Conservation (phyloP, 2,797 vertebrate genomes). For the Sebastes cheni region DNA sequence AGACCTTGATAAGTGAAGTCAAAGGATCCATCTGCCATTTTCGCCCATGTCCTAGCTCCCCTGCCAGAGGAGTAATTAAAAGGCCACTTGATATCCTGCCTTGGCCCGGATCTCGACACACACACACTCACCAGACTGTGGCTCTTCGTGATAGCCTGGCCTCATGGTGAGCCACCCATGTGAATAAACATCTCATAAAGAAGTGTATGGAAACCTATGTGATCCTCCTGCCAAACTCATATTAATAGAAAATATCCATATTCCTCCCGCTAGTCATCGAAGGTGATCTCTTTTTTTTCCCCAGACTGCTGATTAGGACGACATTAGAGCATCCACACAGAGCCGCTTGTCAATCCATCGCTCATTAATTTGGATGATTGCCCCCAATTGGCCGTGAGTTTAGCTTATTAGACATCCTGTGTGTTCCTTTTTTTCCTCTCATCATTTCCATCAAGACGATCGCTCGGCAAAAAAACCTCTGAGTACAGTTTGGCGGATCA, state of each 20-base stretch:
- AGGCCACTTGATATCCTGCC: slow-evolving; percentile 61
- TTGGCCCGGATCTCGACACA: slow-evolving; percentile 11
- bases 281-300: slow-evolving; percentile 22
- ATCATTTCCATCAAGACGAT: slow-evolving; percentile 32
- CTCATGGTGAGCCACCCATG: slow-evolving; percentile 36
- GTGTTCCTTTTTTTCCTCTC: slow-evolving; percentile 32
- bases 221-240: slow-evolving; percentile 7
- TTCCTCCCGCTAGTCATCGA: slow-evolving; percentile 17
- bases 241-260: slow-evolving; percentile 12
- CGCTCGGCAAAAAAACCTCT: slow-evolving; percentile 27
- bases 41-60: slow-evolving; percentile 20
- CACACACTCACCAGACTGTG: not conserved
- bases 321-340: slow-evolving; percentile 47
- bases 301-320: slow-evolving; percentile 33
- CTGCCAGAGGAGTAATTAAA: slow-evolving; percentile 62
- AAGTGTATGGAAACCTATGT: not conserved
- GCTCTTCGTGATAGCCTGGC: slow-evolving; percentile 13
- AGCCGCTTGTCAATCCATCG: slow-evolving; percentile 58
- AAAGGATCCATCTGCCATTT: slow-evolving; percentile 62
- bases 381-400: slow-evolving; percentile 52
- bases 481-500: slow-evolving; percentile 52
- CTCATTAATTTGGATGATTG: slow-evolving; percentile 74
- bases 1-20: slow-evolving; percentile 49
- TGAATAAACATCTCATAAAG: slow-evolving; percentile 37
- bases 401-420: slow-evolving; percentile 59